Evolutionary conservation across 2,113 vertebrate species (phyloP), one percentile per base, ranked within the genome.

Genomic region (Nesogale talazaci): DNA sequence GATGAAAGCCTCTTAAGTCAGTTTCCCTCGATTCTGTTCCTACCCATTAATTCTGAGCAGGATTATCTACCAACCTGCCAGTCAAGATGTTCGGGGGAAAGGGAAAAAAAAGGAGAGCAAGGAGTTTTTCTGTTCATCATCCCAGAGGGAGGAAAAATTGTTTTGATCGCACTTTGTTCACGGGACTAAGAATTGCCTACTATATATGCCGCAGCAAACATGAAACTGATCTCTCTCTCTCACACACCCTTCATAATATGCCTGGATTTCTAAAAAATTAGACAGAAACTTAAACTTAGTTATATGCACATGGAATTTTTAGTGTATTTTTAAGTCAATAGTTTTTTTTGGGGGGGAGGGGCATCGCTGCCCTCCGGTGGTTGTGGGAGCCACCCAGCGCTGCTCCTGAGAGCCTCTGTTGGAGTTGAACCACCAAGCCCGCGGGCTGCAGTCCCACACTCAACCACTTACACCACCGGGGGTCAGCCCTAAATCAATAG

Each of bases 51-150:
- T 96, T 98, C 96, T 94, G 96, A 97, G 97, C 91, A 93, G 94
- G 97, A 98, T 98, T 98, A 98, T 98, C 97, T 96, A 96, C 94
- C 91, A 97, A 97, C 78, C 94, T 97, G 96, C 94, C 97, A 97
- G 95, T 98, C 97, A 98, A 95, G 94, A 94, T 96, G 95, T 97
- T 97, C 96, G 94, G 93, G 93, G 89, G 67, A 96, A 97, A 25
- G 5, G 88, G 38, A 77, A 0, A 36, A 88, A 88, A 29, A 95
- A 6, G 38, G 3, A 83, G 19, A 96, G 77, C 96, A 86, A 97
- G 97, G 83, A 97, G 91, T 82, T 97, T 96, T 93, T 92, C 88
- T 92, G 74, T 95, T 97, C 96, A 89, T 95, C 81, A 95, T 40
- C 80, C 89, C 80, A 92, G 69, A 42, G 96, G 83, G 80, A 93